Base-by-base conservation (phyloP, 1,140 invertebrate genomes). In the Calliphora vicina region DNA sequence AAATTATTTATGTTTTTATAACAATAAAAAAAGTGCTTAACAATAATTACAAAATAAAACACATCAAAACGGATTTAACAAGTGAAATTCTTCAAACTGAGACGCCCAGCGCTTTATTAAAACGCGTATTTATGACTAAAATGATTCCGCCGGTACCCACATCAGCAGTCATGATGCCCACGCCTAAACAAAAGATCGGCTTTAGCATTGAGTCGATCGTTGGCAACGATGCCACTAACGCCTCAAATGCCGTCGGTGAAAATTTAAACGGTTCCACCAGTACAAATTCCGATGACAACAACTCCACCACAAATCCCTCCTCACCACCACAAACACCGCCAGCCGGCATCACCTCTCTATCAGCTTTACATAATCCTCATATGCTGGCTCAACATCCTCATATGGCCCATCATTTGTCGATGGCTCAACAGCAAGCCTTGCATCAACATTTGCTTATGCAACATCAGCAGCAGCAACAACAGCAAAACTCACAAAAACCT, bases 181-280 rank as follows among this genome's bases (percentile, higher is more conserved):
- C 96, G 89, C 95, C 96, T 85, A 97, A 97, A 93, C 96, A 97
- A 83, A 98, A 97, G 92, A 97, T 98, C 89, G 97, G 96, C 90
- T 98, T 98, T 90, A 97, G 96, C 88, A 98, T 98, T 90, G 97
- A 98, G 91, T 97, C 97, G 86, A 97, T 98, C 86, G 97, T 98
- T 78, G 97, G 97, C 86, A 92, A 93, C 83, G 91, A 89, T 84
- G 86, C 85, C 85, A 80, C 35, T 29, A 13, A 29, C 50, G 43
- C 84, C 82, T 84, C 84, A 82, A 85, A 89, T 71, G 61, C 82
- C 82, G 73, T 74, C 78, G 78, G 78, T 27, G 25, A 61, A 13
- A 57, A 15, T 4, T 23, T 20, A 13, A n/a, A 13, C 27, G 20
- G 26, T 8, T 9, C 61, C 5, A 45, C 25, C 25, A 80, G 15